Conservation (phyloP, 2,888 invertebrate genomes). For the Cephus nigrinus region DNA sequence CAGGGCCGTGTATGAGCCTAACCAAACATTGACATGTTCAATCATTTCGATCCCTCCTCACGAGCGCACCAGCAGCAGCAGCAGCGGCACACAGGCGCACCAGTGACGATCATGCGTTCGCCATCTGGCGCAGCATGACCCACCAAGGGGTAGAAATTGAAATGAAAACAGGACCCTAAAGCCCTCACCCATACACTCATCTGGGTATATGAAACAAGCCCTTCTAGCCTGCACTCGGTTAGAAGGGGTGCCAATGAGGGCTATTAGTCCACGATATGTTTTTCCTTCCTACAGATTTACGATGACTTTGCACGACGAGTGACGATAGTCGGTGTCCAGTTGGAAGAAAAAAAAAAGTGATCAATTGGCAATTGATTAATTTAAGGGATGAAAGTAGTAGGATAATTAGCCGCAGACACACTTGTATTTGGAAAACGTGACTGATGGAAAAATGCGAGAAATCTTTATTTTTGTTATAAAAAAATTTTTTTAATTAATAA, state of each 20-base stretch:
- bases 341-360: not conserved
- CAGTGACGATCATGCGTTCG: conserved; percentile 40
- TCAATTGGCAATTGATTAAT: not conserved
- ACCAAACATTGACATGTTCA: conserved; percentile 66
- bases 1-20: conserved; percentile 44
- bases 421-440: not conserved
- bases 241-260: conserved; percentile 63
- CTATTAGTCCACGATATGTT: conserved; percentile 66
- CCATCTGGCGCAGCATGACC: conserved; percentile 56
- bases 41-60: conserved; percentile 47
- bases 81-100: conserved; percentile 27
- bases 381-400: not conserved
- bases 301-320: conserved; percentile 7
- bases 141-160: conserved; percentile 61
- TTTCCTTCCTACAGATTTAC: conserved; percentile 59
- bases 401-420: not conserved
- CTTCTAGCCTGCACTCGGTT: conserved; percentile 37
- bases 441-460: no score
- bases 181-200: not conserved
- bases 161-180: conserved; percentile 60
- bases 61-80: conserved; percentile 1
- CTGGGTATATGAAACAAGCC: conserved; percentile 8
- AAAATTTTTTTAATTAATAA: not conserved
- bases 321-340: not conserved
- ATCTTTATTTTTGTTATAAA: not conserved